phyloP scores from a whole-genome alignment of 1,140 invertebrate genomes.

The Penaeus indicus region DNA sequence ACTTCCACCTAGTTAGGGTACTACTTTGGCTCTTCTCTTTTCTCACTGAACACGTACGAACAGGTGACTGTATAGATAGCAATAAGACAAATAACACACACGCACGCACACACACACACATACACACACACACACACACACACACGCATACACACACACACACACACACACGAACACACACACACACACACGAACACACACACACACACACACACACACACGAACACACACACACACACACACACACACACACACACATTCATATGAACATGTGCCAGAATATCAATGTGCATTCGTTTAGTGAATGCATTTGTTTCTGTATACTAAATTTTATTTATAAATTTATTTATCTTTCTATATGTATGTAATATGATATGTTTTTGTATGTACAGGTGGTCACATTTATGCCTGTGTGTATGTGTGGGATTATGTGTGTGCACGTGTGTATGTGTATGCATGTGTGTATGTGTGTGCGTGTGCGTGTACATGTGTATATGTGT shows the following conservation, averaged over 20 bases:
- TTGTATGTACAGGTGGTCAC: neutral
- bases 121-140: neutral
- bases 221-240: no score
- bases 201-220: no score
- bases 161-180: neutral
- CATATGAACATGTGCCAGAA: neutral
- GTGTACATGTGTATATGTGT: neutral
- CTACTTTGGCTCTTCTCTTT: no score
- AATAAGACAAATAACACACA: no score
- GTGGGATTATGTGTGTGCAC: neutral
- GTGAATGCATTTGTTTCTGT: no score
- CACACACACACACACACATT: neutral
- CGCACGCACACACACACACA: no score
- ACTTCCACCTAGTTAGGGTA: no score
- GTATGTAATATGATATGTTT: neutral
- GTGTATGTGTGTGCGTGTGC: slow-evolving; percentile 5
- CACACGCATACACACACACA: neutral
- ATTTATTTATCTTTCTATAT: neutral
- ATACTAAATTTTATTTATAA: neutral
- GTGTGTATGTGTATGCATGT: neutral
- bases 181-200: no score
- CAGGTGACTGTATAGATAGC: no score
- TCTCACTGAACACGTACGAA: no score
- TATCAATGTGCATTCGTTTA: no score
- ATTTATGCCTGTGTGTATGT: slow-evolving; percentile 9